A percentile compares a stretch with the other conserved stretches of the same genome.
phyloP scores from a whole-genome alignment of 2,113 vertebrate species.

The Melospiza melodia region DNA sequence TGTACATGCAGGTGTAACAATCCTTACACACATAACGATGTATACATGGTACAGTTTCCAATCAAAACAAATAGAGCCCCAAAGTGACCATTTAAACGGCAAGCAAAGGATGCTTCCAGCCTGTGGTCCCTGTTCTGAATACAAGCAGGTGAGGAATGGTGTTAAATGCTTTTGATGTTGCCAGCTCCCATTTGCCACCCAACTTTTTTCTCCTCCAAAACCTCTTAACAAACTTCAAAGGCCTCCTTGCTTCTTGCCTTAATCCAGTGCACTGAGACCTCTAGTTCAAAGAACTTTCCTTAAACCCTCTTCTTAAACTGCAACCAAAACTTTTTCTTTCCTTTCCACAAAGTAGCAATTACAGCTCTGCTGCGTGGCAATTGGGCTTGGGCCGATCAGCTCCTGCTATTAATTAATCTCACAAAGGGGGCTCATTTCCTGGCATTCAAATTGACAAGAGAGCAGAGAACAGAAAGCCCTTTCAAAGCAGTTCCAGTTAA shows the following conservation, averaged over 20 bases:
- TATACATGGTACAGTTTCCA: not conserved
- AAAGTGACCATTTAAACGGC: constrained; percentile 23
- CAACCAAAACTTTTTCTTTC: constrained; percentile 94
- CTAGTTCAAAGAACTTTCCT: constrained; percentile 95
- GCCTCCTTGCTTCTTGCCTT: constrained; percentile 90
- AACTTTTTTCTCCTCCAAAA: constrained; percentile 90
- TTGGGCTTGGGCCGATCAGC: constrained; percentile 84
- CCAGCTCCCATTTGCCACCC: constrained; percentile 90
- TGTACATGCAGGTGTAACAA: not conserved
- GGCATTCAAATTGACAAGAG: constrained; percentile 96
- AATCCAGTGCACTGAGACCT: constrained; percentile 95
- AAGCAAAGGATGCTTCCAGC: constrained; percentile 38
- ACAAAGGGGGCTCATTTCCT: constrained; percentile 98
- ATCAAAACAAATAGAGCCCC: not conserved
- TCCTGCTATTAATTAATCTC: constrained; percentile 99
- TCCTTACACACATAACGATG: not conserved
- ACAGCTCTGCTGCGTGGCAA: constrained; percentile 88
- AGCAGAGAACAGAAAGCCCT: constrained; percentile 86
- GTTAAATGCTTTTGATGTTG: constrained; percentile 91
- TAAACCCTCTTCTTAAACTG: constrained; percentile 89
- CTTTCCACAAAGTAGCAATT: constrained; percentile 96
- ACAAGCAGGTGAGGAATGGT: constrained; percentile 87
- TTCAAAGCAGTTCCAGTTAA: constrained; percentile 92
- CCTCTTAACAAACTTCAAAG: constrained; percentile 97
- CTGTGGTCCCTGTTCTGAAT: constrained; percentile 74